phyloP scores from a whole-genome alignment of 2,888 invertebrate species.

The Pterostichus madidus region DNA sequence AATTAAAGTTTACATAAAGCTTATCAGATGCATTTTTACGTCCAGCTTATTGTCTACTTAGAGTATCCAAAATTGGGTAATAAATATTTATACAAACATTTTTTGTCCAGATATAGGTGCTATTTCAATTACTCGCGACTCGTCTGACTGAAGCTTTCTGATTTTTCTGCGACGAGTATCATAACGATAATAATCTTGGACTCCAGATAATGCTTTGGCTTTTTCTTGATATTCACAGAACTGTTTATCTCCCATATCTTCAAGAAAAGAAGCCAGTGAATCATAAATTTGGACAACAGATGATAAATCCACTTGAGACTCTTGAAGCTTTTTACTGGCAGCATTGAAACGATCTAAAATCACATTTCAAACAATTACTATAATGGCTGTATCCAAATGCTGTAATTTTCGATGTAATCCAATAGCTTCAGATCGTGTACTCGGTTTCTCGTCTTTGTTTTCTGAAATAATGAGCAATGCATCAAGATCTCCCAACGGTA shows the following conservation, averaged over 20 bases:
- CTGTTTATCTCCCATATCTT: too few species aligned
- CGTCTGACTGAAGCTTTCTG: too few species aligned
- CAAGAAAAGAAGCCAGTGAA: too few species aligned
- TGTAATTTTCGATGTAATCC: constrained; percentile 54
- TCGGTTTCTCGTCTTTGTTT: constrained; percentile 62
- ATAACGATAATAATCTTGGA: too few species aligned
- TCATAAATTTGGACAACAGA: too few species aligned
- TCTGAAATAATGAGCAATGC: constrained; percentile 65
- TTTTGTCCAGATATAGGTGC: too few species aligned
- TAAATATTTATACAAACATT: too few species aligned
- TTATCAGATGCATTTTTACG: constrained; percentile 63
- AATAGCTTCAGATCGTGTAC: constrained; percentile 54
- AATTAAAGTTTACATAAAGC: constrained; percentile 64
- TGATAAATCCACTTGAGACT: too few species aligned
- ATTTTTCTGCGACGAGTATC: too few species aligned
- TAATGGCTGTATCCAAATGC: constrained; percentile 67
- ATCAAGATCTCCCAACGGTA: constrained; percentile 64
- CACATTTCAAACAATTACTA: constrained; percentile 65
- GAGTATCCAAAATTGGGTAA: too few species aligned
- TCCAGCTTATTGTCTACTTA: not conserved
- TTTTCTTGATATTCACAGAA: not conserved
- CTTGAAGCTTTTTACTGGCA: too few species aligned
- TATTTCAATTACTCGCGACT: not conserved
- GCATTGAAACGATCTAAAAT: constrained; percentile 47
- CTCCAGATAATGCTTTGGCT: not conserved